Base-by-base conservation (phyloP, 2,888 invertebrate species). In the Carterocephalus palaemon region DNA sequence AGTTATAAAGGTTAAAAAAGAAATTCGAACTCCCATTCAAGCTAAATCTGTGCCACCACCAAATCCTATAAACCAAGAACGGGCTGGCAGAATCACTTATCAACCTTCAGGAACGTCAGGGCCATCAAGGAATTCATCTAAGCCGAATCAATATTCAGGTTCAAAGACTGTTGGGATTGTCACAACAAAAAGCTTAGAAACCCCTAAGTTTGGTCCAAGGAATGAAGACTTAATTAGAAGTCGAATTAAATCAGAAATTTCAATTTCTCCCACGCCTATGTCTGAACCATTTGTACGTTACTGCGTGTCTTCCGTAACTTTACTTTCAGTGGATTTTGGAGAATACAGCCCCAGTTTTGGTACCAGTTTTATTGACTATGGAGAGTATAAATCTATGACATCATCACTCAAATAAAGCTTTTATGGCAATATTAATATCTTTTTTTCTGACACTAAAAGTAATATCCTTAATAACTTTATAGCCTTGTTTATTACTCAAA, bases 1-100 rank as follows among this genome's bases (percentile, higher is more conserved):
- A 48, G 54, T 63, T 2, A 53, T 67, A 6, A 67, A 52, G 50
- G 60, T 63, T 4, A 61, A 55, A 48, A 67, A 51, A 33, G 65
- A 68, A 53, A 47, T 55, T 3, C 59, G 53, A 51, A 46, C 50
- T 32, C 56, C 59, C 2, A 24, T 46, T 1, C 53, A 48, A 45
- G 42, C 38, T 17, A 48, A 47, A 24, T 31, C 20, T 17, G 15
- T 43, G 19, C 39, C 49, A 17, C 32, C 31, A 29, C 41, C 48
- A 2, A 53, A 48, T 39, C 20, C 34, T n/a, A 16, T 36, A n/a
- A 36, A 29, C 22, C 42, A 43, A 13, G 34, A 43, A 0, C 19
- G 42, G 10, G 22, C 42, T 4, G 43, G 34, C 6, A 51, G 38
- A 22, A 20, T 46, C 8, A 38, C 50, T 15, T 49, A 52, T 34